These are phyloP conservation scores for Sisor rabdophorus DNA, from an alignment of 2,113 vertebrate genomes.

Conservation along the genomic window DNA sequence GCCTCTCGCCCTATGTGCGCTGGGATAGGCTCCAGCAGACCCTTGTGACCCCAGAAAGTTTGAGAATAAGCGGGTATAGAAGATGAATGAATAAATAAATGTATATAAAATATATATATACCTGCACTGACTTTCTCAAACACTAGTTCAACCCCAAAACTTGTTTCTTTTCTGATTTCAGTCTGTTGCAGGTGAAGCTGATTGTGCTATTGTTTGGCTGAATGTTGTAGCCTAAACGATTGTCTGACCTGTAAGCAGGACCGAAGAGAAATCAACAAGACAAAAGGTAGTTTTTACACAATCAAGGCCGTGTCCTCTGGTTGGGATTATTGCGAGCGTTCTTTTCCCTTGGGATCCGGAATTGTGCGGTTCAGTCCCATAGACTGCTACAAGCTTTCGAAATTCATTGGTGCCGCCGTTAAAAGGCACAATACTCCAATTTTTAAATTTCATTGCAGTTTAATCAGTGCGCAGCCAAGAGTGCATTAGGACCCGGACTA, in stretches of 20 bases:
- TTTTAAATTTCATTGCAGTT: slow-evolving; percentile 42
- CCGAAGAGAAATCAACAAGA: slow-evolving; percentile 1
- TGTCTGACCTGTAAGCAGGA: slow-evolving; percentile 14
- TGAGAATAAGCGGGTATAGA: too few species aligned
- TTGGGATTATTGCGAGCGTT: background rate
- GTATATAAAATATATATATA: too few species aligned
- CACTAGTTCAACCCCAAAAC: too few species aligned
- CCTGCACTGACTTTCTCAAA: too few species aligned
- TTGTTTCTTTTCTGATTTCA: background rate
- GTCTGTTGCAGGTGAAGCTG: slow-evolving; percentile 16
- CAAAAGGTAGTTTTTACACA: slow-evolving; percentile 10
- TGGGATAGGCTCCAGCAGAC: too few species aligned
- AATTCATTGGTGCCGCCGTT: slow-evolving; percentile 19
- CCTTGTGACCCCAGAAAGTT: too few species aligned
- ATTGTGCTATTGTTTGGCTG: background rate
- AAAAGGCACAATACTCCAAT: slow-evolving; percentile 40
- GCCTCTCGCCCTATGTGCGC: slow-evolving; percentile 24
- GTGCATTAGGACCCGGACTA: slow-evolving; percentile 36
- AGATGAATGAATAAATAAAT: too few species aligned
- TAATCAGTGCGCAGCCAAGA: slow-evolving; percentile 40
- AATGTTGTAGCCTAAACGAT: slow-evolving; percentile 6
- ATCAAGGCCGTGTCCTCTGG: background rate
- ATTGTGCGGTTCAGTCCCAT: slow-evolving; percentile 19
- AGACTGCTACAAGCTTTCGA: slow-evolving; percentile 22
- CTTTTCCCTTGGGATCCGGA: slow-evolving; percentile 4